Conservation (phyloP, 2,888 invertebrate species). For the Drosophila parthenogenetica region DNA sequence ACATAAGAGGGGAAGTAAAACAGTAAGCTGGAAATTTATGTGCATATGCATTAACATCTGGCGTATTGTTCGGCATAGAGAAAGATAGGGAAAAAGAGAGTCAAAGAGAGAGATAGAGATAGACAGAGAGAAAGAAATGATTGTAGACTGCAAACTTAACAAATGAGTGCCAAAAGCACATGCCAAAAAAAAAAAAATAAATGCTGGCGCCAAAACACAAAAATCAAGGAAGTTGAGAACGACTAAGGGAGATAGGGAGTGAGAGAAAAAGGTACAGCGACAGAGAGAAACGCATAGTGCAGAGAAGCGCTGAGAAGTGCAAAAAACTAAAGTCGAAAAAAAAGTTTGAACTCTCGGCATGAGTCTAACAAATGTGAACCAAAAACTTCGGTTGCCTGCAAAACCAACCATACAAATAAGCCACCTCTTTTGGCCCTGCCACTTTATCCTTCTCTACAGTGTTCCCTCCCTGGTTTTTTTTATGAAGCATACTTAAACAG, state of each 20-base stretch:
- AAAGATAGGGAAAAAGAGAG: not conserved
- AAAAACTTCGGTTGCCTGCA: conserved; percentile 45
- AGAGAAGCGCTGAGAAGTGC: conserved; percentile 2
- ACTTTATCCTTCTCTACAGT: not conserved
- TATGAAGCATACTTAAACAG: conserved; percentile 6
- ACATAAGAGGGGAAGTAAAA: not conserved
- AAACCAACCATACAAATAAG: conserved; percentile 24
- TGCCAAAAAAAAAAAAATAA: conserved; percentile 39
- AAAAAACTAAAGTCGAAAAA: conserved; percentile 18
- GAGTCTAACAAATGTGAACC: conserved; percentile 52
- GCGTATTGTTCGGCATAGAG: conserved; percentile 40
- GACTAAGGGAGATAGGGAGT: not conserved
- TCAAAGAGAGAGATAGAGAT: not conserved
- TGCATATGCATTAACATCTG: conserved; percentile 76
- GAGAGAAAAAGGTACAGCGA: not conserved
- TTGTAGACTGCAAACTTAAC: conserved; percentile 56
- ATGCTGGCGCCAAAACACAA: conserved; percentile 50
- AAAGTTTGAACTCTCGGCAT: conserved; percentile 25
- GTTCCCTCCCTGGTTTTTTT: not conserved
- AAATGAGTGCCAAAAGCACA: conserved; percentile 61
- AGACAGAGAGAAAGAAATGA: not conserved
- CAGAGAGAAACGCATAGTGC: not conserved
- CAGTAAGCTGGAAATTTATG: conserved; percentile 60
- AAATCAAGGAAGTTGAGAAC: not conserved
- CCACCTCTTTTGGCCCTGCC: not conserved